A percentile compares a stretch with the other conserved stretches of the same genome.
Evolutionary conservation across 2,888 invertebrate species (phyloP).

Genomic region (Andricus quercusramuli): DNA sequence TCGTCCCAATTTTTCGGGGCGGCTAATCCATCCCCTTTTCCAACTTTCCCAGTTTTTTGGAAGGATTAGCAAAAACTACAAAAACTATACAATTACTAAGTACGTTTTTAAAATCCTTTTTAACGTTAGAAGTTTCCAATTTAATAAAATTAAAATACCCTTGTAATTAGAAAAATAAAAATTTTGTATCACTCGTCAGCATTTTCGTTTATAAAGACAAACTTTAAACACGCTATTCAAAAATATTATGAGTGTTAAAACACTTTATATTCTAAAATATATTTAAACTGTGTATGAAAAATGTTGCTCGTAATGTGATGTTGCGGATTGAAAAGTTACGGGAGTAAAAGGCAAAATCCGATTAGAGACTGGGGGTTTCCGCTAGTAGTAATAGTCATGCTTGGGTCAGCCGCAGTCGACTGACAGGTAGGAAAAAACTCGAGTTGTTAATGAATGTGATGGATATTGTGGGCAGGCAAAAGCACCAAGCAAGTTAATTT

Average conservation of each 20-base stretch:
- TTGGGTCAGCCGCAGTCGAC: conserved; percentile 4
- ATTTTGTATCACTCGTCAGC: too few species aligned
- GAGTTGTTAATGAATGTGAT: conserved; percentile 22
- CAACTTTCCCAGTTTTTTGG: too few species aligned
- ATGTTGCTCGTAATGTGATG: background rate
- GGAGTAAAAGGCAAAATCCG: background rate
- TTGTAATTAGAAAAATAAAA: too few species aligned
- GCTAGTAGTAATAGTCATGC: background rate
- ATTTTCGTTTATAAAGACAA: too few species aligned
- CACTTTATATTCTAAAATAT: background rate
- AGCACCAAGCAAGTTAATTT: background rate
- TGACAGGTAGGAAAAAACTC: background rate
- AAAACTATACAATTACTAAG: too few species aligned
- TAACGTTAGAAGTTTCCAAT: too few species aligned
- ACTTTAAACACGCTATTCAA: background rate
- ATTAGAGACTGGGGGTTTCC: background rate
- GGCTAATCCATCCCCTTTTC: too few species aligned
- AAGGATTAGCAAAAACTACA: too few species aligned
- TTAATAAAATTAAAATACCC: too few species aligned
- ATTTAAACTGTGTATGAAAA: background rate
- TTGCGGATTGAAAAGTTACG: background rate
- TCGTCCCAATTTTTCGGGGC: too few species aligned
- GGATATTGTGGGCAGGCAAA: background rate
- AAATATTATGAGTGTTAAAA: background rate
- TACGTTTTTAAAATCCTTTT: too few species aligned